Conservation (phyloP, 2,113 vertebrate species). For the Passer domesticus region DNA sequence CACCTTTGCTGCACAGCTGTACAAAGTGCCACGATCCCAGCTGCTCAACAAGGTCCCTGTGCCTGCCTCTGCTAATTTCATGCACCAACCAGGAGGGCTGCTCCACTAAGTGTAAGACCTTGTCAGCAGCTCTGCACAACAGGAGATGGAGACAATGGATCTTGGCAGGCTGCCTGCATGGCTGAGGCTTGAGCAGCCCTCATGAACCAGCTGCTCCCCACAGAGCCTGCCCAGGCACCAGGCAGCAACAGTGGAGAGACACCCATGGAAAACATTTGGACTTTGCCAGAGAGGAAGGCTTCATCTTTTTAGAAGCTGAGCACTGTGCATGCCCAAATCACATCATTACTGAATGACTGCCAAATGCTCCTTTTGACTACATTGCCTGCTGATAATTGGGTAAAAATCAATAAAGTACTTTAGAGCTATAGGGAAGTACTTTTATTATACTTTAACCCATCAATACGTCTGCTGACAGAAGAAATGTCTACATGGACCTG, state of each 20-base stretch:
- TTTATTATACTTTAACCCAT: background rate
- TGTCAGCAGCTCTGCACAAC: background rate
- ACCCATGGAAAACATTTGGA: background rate
- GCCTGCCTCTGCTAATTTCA: background rate
- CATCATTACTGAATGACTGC: background rate
- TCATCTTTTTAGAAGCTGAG: background rate
- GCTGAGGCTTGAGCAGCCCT: background rate
- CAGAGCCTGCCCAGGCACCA: background rate
- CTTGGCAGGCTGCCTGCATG: fast-evolving
- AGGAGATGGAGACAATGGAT: background rate
- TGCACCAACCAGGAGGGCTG: background rate
- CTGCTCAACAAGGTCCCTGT: fast-evolving
- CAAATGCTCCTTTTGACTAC: background rate
- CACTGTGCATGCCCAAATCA: fast-evolving
- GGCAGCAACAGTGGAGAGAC: background rate
- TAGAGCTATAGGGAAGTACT: background rate
- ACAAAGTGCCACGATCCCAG: background rate
- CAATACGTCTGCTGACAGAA: background rate
- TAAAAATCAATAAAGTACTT: background rate
- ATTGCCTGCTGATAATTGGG: background rate
- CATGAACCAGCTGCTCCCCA: background rate
- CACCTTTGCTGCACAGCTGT: background rate
- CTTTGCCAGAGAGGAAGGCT: background rate
- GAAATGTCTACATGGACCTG: background rate
- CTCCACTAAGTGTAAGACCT: background rate